These are phyloP conservation scores for Reticulitermes speratus DNA, from an alignment of 1,140 invertebrate species.

Conservation along the genomic window DNA sequence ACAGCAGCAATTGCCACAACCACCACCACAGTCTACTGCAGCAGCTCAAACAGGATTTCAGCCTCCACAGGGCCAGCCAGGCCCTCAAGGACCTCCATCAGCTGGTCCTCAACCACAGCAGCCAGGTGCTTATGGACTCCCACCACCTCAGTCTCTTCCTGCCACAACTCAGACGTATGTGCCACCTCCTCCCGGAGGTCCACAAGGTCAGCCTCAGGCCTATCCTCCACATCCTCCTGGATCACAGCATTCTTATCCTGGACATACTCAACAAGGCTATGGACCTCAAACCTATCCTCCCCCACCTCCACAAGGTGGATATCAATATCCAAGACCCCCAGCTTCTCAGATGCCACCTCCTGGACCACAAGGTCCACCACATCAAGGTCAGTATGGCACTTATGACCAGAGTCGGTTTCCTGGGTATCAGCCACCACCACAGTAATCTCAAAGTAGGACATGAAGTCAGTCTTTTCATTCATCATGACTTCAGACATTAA, in stretches of 20 bases:
- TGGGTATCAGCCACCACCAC: conserved; percentile 53
- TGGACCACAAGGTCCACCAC: conserved; percentile 50
- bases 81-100: conserved; percentile 44
- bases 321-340: conserved; percentile 49
- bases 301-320: conserved; percentile 43
- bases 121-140: conserved; percentile 38
- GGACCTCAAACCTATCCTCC: conserved; percentile 49
- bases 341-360: conserved; percentile 51
- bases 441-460: conserved; percentile 40
- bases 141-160: conserved; percentile 46
- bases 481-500: no score
- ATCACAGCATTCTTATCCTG: conserved; percentile 50
- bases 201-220: conserved; percentile 44
- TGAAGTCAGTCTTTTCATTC: no score
- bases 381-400: conserved; percentile 51
- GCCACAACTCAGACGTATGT: conserved; percentile 50
- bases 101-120: conserved; percentile 44
- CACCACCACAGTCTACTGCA: conserved; percentile 32
- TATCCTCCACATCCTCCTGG: conserved; percentile 50
- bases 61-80: conserved; percentile 37
- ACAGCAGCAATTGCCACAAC: conserved; percentile 23
- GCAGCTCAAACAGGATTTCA: conserved; percentile 39
- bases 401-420: conserved; percentile 45
- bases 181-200: conserved; percentile 47
- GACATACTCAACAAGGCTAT: conserved; percentile 31